Percentiles rank a stretch among this genome's conserved stretches.
Evolutionary conservation across 2,888 invertebrate species (phyloP).

Genomic region (Fabriciana adippe): DNA sequence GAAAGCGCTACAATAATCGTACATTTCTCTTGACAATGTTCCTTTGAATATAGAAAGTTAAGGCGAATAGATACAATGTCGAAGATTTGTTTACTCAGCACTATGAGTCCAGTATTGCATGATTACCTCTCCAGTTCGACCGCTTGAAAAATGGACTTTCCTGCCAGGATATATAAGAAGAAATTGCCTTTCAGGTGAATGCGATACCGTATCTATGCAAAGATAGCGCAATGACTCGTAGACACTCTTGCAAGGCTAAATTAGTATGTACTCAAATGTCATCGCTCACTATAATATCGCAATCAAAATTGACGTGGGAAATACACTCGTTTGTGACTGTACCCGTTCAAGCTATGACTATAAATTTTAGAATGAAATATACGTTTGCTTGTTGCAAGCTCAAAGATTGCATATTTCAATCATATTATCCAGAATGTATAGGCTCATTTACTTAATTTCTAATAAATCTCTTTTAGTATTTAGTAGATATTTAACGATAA

Average conservation of each 20-base stretch:
- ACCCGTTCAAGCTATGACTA: slow-evolving; percentile 60
- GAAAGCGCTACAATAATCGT: slow-evolving; percentile 78
- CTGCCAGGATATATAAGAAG: slow-evolving; percentile 54
- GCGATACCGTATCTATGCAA: slow-evolving; percentile 56
- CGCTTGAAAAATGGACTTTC: slow-evolving; percentile 65
- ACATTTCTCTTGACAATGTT: slow-evolving; percentile 80
- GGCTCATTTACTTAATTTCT: neutral
- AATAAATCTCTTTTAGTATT: neutral
- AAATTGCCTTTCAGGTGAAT: slow-evolving; percentile 50
- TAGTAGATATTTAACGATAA: neutral
- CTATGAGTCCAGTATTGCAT: slow-evolving; percentile 68
- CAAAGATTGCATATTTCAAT: slow-evolving; percentile 72
- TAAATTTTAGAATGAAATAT: slow-evolving; percentile 78
- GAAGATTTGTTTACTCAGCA: slow-evolving; percentile 76
- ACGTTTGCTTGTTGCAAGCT: slow-evolving; percentile 56
- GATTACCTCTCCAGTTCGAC: slow-evolving; percentile 57
- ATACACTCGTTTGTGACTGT: slow-evolving; percentile 76
- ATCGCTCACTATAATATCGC: slow-evolving; percentile 77
- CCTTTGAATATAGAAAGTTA: slow-evolving; percentile 80
- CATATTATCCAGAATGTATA: slow-evolving; percentile 50
- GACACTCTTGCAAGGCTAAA: slow-evolving; percentile 64
- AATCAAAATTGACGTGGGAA: slow-evolving; percentile 81
- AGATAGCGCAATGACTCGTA: slow-evolving; percentile 60
- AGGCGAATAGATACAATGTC: slow-evolving; percentile 77
- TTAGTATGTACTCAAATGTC: slow-evolving; percentile 75